Evolutionary conservation across 2,113 vertebrate genomes (phyloP).

Genomic region (Morone chrysops): DNA sequence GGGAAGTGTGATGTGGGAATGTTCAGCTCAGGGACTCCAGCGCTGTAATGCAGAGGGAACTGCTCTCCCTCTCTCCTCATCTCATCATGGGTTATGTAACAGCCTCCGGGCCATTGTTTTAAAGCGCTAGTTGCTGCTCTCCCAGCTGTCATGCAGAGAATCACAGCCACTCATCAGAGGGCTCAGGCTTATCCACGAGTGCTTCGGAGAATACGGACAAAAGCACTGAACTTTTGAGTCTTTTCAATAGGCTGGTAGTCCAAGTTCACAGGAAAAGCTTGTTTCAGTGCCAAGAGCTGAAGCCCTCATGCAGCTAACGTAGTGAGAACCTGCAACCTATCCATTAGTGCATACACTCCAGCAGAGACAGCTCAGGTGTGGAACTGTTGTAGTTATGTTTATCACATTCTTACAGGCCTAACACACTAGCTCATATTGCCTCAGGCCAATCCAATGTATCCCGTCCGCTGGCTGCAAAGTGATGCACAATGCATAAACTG

Average conservation of each 20-base stretch:
- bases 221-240: not conserved
- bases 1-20: constrained; percentile 65
- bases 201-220: not conserved
- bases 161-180: constrained; percentile 13
- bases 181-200: not conserved
- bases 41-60: constrained; percentile 55
- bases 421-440: not conserved
- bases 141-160: constrained; percentile 26
- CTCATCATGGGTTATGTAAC: constrained; percentile 68
- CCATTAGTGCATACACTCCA: constrained; percentile 25
- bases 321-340: not conserved
- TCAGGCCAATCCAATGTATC: not conserved
- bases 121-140: constrained; percentile 40
- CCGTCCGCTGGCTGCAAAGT: not conserved
- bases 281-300: not conserved
- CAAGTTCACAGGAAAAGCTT: not conserved
- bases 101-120: constrained; percentile 60
- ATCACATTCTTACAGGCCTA: not conserved
- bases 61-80: constrained; percentile 42
- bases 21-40: constrained; percentile 37
- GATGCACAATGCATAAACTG: not conserved
- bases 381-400: not conserved
- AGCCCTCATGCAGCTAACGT: not conserved
- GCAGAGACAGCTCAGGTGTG: not conserved
- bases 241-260: constrained; percentile 2